Evolutionary conservation across 1,140 invertebrate genomes (phyloP).

Genomic region (Papilio machaon): DNA sequence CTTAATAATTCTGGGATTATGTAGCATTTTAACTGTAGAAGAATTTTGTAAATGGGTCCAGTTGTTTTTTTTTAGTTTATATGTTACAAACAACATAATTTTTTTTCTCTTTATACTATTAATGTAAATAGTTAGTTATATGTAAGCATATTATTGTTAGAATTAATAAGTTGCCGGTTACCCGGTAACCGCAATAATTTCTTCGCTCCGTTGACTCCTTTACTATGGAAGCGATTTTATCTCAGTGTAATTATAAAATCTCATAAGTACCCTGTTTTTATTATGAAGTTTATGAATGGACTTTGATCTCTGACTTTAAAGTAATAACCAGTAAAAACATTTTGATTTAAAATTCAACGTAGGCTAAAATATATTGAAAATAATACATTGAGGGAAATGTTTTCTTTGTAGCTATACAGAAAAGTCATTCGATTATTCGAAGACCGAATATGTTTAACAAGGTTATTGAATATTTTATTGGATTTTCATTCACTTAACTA

Average conservation of each 20-base stretch:
- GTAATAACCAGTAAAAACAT: background rate
- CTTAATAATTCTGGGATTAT: too few species aligned
- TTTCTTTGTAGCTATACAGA: background rate
- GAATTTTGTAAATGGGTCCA: too few species aligned
- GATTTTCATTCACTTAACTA: too few species aligned
- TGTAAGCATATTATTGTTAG: background rate
- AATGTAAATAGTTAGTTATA: background rate
- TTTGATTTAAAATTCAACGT: background rate
- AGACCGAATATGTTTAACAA: background rate
- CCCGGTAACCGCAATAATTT: background rate
- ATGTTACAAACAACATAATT: background rate
- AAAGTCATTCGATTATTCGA: background rate
- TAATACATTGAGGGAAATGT: background rate
- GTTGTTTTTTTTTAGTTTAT: too few species aligned
- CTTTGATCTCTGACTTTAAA: background rate
- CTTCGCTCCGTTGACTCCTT: background rate
- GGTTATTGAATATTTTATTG: background rate
- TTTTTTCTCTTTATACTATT: background rate
- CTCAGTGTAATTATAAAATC: constrained; percentile 15
- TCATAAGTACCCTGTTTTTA: constrained; percentile 9
- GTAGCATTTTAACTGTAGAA: too few species aligned
- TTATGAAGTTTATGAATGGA: background rate
- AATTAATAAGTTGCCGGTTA: background rate
- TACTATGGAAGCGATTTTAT: constrained; percentile 1
- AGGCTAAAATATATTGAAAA: too few species aligned